Conservation (phyloP, 2,113 vertebrate genomes). For the Hippocampus barbouri region DNA sequence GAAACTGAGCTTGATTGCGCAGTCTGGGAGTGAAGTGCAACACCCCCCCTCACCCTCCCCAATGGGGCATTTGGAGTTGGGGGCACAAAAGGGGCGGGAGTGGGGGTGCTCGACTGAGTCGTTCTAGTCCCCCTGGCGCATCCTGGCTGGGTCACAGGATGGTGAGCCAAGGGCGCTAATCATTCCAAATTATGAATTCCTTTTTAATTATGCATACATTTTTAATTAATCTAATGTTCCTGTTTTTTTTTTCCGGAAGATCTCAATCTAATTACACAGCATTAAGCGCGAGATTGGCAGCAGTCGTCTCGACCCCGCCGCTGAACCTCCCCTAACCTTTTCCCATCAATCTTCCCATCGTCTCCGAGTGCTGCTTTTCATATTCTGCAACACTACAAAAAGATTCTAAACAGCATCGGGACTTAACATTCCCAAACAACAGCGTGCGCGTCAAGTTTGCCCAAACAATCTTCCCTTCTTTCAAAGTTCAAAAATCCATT, state of each 20-base stretch:
- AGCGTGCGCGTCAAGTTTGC: slow-evolving; percentile 38
- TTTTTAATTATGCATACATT: slow-evolving; percentile 82
- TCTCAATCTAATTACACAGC: slow-evolving; percentile 77
- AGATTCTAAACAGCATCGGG: slow-evolving; percentile 54
- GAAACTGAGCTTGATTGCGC: slow-evolving; percentile 62
- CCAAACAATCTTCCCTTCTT: slow-evolving; percentile 16
- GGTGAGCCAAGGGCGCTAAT: slow-evolving; percentile 69
- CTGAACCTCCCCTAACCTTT: slow-evolving; percentile 63
- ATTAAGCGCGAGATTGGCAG: slow-evolving; percentile 70
- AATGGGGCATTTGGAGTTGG: slow-evolving; percentile 30
- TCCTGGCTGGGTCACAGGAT: slow-evolving; percentile 66
- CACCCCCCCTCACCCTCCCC: slow-evolving; percentile 35
- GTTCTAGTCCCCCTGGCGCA: slow-evolving; percentile 54
- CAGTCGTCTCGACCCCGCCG: slow-evolving; percentile 57
- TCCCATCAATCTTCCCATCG: slow-evolving; percentile 70
- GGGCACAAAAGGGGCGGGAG: slow-evolving; percentile 47
- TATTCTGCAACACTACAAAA: slow-evolving; percentile 50
- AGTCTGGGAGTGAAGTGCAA: slow-evolving; percentile 65
- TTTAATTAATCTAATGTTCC: slow-evolving; percentile 82
- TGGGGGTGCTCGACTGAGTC: slow-evolving; percentile 51
- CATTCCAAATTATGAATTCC: slow-evolving; percentile 78
- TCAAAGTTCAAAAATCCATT: slow-evolving; percentile 4
- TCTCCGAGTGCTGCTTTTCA: slow-evolving; percentile 51
- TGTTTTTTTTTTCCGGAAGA: slow-evolving; percentile 67
- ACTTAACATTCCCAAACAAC: slow-evolving; percentile 23